Evolutionary conservation across 2,888 invertebrate species (phyloP), one percentile per base, ranked within the genome.

Genomic region (Eupithecia vulgata): DNA sequence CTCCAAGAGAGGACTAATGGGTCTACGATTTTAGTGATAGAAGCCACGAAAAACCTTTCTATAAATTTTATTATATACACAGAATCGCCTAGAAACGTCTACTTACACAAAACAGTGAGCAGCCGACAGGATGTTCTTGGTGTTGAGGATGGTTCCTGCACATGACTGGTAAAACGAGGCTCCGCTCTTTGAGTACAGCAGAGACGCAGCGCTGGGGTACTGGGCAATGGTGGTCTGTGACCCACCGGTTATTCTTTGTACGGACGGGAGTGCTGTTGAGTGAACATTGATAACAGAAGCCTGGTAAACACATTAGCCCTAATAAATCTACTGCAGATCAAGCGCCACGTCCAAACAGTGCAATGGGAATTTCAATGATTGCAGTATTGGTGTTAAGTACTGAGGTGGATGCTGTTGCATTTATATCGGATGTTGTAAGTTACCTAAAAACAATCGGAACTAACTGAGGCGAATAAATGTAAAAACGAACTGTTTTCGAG

Each of bases 151-250:
- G 25, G 64, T 64, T 7, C 70, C 70, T 5, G 59, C 74, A 52
- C 68, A 67, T 17, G 68, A 21, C 21, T 71, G 52, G n/a, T 42
- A 45, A 45, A 45, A 68, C 1, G n/a, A 48, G 2, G 64, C 70
- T 37, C 65, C 65, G 12, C 65, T 65, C 65, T 65, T 65, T 40
- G 65, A 40, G 40, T 40, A 65, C 65, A 65, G 40, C n/a, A 65
- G 40, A n/a, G 65, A 65, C 1, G 65, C 65, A 13, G 65, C 64
- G 37, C 45, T 48, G 35, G 48, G 48, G 15, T 72, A 59, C 30
- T 61, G 69, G 71, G 77, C 80, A 72, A 80, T 78, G 70, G 78
- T 76, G 78, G 75, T 40, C 73, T 74, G 65, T 13, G 65, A 65
- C 1, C 65, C 65, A 5, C 65, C 40, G 21, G 37, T 17, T 21